Evolutionary conservation across 2,113 vertebrate genomes (phyloP).

Genomic region (Dasyornis broadbenti): DNA sequence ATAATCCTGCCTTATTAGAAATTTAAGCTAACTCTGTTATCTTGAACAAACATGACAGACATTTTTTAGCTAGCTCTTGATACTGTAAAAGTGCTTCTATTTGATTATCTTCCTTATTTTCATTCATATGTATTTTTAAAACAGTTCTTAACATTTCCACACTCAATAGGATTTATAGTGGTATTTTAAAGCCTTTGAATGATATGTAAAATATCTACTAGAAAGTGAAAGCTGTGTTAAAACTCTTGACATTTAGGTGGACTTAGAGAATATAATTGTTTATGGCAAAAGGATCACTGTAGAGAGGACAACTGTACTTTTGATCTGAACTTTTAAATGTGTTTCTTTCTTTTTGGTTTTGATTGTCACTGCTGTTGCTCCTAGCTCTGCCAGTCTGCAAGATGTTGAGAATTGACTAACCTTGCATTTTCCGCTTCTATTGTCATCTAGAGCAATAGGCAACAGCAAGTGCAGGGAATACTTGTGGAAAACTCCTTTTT

Average conservation of each 20-base stretch:
- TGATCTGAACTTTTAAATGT: background rate
- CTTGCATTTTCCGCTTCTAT: background rate
- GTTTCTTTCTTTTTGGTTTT: background rate
- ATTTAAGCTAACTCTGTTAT: background rate
- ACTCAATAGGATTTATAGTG: background rate
- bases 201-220: background rate
- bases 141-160: background rate
- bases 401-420: background rate
- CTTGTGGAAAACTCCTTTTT: background rate
- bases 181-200: background rate
- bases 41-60: background rate
- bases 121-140: background rate
- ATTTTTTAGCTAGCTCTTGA: background rate
- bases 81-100: background rate
- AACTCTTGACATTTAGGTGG: background rate
- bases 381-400: background rate
- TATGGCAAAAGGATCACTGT: background rate
- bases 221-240: background rate
- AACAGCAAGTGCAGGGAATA: background rate
- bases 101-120: background rate
- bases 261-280: background rate
- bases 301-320: background rate
- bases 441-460: background rate
- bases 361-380: background rate
- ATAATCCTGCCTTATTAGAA: background rate